Evolutionary conservation across 2,797 vertebrate genomes (phyloP).

Genomic region (Vultur gryphus): DNA sequence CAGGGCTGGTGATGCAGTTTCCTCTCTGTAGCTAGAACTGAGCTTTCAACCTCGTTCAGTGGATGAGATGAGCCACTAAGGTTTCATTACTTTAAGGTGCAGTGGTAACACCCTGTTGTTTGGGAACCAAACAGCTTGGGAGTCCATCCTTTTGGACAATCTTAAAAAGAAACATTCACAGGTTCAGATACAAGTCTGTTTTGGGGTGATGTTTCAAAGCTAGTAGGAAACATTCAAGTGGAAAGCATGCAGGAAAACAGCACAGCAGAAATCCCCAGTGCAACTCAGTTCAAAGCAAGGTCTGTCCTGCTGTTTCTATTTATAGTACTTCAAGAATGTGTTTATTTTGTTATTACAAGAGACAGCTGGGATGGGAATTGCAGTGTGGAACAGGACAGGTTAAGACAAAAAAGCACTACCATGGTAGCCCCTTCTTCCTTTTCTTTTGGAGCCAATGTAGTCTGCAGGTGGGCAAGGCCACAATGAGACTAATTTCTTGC

Average conservation of each 20-base stretch:
- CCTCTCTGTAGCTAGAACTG: neutral
- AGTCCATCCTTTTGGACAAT: neutral
- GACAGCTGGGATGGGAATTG: neutral
- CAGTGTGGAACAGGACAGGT: neutral
- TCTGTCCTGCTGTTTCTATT: neutral
- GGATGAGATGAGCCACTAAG: neutral
- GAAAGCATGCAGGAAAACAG: neutral
- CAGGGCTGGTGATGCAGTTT: neutral
- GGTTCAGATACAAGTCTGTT: neutral
- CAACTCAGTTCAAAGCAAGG: neutral
- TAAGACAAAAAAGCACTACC: neutral
- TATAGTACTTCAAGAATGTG: neutral
- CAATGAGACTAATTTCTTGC: neutral
- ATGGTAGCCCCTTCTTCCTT: neutral
- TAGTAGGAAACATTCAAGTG: neutral
- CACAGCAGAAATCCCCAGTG: neutral
- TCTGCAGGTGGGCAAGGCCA: neutral
- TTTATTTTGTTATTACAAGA: slow-evolving; percentile 16
- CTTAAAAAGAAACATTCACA: neutral
- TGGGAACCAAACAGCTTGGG: neutral
- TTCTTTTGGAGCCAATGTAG: neutral
- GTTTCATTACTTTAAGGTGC: neutral
- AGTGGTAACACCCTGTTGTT: neutral
- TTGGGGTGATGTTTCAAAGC: neutral
- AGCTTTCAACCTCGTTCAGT: neutral